Base-by-base conservation (phyloP, 2,888 invertebrate species). In the Physocephala rufipes region DNA sequence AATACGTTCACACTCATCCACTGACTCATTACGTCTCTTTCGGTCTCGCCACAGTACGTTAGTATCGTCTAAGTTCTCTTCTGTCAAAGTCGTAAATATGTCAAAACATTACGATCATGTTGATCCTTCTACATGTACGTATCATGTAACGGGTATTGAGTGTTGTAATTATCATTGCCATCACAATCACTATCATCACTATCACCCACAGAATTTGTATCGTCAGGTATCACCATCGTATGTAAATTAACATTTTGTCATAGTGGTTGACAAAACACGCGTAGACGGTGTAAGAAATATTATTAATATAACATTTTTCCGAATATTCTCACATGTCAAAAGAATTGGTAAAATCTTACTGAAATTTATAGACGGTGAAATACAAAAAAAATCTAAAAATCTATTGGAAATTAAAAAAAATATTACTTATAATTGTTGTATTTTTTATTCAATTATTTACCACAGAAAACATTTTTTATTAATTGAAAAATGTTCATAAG, bases 21-120 rank as follows among this genome's bases (percentile, higher is more conserved):
- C 55, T 51, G 51, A 28, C 15, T 26, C 49, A 43, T 24, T 19
- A 28, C 24, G 45, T 9, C 45, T 21, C 16, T 55, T 36, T 36
- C 21, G 2, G 36, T 3, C 36, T 36, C 9, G 9, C 5, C 36
- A 36, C 36, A 9, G 36, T 36, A 36, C 36, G 36, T 36, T 4
- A 7, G 36, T 36, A 36, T n/a, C n/a, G 12, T 45, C 49, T 49
- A n/a, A n/a, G 49, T 7, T 1, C 36, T 12, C 3, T 49, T 61
- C 24, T 15, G 24, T 16, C 5, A 1, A n/a, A 53, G 68, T 68
- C 73, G 71, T 73, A 73, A 73, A 73, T 67, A 71, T 73, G 73
- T 71, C 73, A 71, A 70, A 71, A 71, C 67, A 68, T 21, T 55
- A 61, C 61, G 67, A 71, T 71, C 68, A 68, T 73, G 62, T 71